Percentiles rank a stretch among this genome's conserved stretches.
Evolutionary conservation across 2,888 invertebrate genomes (phyloP).

Genomic region (Leptinotarsa rubiginosa): DNA sequence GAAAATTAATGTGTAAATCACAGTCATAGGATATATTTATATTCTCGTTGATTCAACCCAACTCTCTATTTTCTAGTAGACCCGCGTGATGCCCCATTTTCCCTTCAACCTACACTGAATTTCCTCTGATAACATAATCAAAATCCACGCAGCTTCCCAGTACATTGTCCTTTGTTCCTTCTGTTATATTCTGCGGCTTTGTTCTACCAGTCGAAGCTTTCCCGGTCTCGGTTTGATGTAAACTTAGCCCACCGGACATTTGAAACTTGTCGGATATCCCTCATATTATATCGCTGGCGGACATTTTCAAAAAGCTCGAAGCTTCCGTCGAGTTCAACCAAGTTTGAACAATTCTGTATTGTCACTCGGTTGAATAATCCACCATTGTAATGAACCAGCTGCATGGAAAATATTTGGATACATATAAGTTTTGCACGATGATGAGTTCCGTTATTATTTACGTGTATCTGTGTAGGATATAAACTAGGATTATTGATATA

Average conservation of each 20-base stretch:
- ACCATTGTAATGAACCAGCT: background rate
- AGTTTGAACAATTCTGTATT: constrained; percentile 7
- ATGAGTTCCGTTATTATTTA: too few relatives aligned
- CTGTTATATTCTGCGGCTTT: constrained; percentile 9
- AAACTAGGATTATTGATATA: background rate
- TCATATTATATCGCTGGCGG: constrained; percentile 15
- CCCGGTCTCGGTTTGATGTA: background rate
- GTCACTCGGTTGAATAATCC: background rate
- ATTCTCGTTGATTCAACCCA: too few relatives aligned
- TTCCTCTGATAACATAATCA: background rate
- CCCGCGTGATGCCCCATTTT: background rate
- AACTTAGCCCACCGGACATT: constrained; percentile 21
- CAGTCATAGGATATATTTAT: too few relatives aligned
- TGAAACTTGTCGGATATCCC: constrained; percentile 24
- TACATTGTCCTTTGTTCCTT: background rate
- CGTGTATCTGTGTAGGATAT: too few relatives aligned
- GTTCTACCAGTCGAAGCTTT: background rate
- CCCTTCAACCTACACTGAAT: background rate
- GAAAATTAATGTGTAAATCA: too few relatives aligned
- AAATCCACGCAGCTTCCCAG: background rate
- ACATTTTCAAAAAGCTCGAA: constrained; percentile 13
- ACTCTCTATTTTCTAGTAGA: too few relatives aligned
- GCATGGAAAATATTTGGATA: background rate
- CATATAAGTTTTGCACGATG: background rate
- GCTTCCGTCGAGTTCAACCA: constrained; percentile 7